Evolutionary conservation across 2,888 invertebrate genomes (phyloP).

Genomic region (Scotopteryx bipunctaria): DNA sequence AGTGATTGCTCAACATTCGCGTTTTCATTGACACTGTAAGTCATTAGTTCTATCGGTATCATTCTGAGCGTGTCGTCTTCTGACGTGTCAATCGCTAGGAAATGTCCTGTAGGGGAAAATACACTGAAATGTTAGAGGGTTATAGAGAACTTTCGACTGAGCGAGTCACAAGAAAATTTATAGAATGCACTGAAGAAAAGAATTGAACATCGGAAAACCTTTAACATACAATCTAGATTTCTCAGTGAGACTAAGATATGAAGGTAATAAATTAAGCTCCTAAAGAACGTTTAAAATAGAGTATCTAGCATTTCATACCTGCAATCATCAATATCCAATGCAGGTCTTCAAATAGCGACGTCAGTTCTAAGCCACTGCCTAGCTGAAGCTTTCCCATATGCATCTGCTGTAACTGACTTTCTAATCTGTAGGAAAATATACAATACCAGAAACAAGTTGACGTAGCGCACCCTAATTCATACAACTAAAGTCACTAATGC

Average conservation of each 20-base stretch:
- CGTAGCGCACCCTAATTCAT: too few relatives aligned
- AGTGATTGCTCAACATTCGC: conserved; percentile 71
- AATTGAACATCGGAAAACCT: too few relatives aligned
- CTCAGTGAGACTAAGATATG: too few relatives aligned
- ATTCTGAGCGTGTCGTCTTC: conserved; percentile 86
- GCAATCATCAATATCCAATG: conserved; percentile 94
- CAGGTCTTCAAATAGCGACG: conserved; percentile 92
- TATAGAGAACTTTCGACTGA: too few relatives aligned
- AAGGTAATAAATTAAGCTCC: too few relatives aligned
- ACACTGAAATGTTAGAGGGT: neutral
- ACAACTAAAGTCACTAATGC: too few relatives aligned
- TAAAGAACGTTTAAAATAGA: too few relatives aligned
- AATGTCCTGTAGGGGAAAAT: conserved; percentile 73
- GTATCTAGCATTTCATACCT: too few relatives aligned
- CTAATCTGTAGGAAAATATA: conserved; percentile 55
- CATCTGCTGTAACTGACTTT: conserved; percentile 70
- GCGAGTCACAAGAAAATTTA: too few relatives aligned
- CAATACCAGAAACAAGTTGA: too few relatives aligned
- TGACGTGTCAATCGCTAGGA: conserved; percentile 86
- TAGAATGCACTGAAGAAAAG: too few relatives aligned
- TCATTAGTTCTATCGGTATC: conserved; percentile 87
- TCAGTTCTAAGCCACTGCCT: conserved; percentile 73
- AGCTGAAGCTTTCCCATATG: conserved; percentile 70
- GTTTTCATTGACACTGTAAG: conserved; percentile 84
- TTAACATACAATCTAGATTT: too few relatives aligned